Evolutionary conservation across 2,113 vertebrate genomes (phyloP).

Genomic region (Chunga burmeisteri): DNA sequence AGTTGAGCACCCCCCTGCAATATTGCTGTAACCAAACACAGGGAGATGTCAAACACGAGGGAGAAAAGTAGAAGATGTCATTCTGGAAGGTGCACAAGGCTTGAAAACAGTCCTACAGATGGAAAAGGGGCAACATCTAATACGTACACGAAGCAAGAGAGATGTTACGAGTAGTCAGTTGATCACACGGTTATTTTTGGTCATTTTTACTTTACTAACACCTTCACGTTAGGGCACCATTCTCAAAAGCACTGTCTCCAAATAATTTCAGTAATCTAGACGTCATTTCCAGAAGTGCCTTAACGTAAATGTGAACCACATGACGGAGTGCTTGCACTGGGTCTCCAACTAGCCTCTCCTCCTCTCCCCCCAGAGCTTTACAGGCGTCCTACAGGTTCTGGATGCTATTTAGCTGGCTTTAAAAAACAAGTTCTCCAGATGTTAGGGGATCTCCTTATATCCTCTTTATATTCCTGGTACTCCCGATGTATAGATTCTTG

Average conservation of each 20-base stretch:
- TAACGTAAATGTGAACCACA: not conserved
- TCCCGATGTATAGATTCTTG: accelerated
- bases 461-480: not conserved
- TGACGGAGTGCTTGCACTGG: not conserved
- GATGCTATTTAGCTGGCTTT: not conserved
- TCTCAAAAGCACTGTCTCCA: not conserved
- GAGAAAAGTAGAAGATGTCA: not conserved
- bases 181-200: not conserved
- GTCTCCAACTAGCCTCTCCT: not conserved
- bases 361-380: not conserved
- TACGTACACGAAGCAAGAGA: accelerated
- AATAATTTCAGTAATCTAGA: not conserved
- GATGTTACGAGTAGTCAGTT: accelerated
- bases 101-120: not conserved
- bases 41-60: not conserved
- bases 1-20: not conserved
- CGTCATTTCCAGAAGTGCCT: not conserved
- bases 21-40: not conserved
- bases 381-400: not conserved
- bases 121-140: not conserved
- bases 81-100: not conserved
- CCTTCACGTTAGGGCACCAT: accelerated
- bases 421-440: not conserved
- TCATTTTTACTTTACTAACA: not conserved
- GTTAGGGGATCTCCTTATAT: not conserved